A percentile compares a stretch with the other conserved stretches of the same genome.
phyloP scores from a whole-genome alignment of 2,797 vertebrate species.

The Poeciliopsis presidionis region DNA sequence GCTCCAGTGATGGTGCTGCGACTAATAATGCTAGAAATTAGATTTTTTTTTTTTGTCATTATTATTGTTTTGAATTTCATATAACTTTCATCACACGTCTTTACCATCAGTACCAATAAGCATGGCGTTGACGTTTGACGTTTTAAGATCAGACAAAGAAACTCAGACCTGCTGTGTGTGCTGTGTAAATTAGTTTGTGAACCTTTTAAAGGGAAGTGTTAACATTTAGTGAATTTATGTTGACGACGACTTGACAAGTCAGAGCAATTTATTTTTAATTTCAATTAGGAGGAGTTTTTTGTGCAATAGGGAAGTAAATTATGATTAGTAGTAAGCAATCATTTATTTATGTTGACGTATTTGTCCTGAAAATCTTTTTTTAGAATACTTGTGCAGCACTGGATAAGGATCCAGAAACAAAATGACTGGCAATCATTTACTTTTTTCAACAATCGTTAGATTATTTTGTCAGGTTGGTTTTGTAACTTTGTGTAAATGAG shows the following conservation, averaged over 20 bases:
- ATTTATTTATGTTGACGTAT: slow-evolving; percentile 20
- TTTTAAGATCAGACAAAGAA: neutral
- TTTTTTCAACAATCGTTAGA: slow-evolving; percentile 16
- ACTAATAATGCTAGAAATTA: neutral
- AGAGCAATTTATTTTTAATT: slow-evolving; percentile 39
- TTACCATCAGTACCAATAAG: neutral
- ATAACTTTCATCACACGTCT: neutral
- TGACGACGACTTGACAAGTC: slow-evolving; percentile 66
- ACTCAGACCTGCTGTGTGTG: slow-evolving; percentile 12
- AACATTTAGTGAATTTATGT: neutral
- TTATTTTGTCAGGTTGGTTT: slow-evolving; percentile 29
- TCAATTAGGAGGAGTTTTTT: slow-evolving; percentile 14
- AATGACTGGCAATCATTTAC: slow-evolving; percentile 19
- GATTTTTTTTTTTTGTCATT: neutral
- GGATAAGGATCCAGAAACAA: neutral
- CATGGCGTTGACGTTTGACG: too few species aligned
- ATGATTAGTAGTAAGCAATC: slow-evolving; percentile 12
- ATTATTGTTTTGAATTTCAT: neutral
- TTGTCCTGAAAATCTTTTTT: neutral
- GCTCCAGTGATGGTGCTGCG: neutral
- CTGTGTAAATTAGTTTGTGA: slow-evolving; percentile 16
- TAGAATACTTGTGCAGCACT: neutral
- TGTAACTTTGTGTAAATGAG: slow-evolving; percentile 42
- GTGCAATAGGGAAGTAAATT: slow-evolving; percentile 34
- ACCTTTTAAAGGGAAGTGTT: slow-evolving; percentile 5